phyloP scores from a whole-genome alignment of 2,888 invertebrate genomes.

The Ferdinandea cuprea region DNA sequence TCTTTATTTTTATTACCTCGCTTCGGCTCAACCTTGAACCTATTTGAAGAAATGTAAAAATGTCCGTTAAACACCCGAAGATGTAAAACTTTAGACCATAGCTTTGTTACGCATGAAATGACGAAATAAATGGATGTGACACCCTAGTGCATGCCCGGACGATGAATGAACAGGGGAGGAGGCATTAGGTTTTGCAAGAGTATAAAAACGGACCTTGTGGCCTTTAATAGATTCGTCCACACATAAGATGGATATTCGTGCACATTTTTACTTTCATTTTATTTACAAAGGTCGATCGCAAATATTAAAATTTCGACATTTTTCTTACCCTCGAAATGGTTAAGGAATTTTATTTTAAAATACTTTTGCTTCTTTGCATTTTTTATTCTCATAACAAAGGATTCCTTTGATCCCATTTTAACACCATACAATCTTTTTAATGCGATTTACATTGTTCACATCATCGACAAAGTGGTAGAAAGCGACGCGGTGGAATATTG shows the following conservation, averaged over 20 bases:
- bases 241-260: constrained; percentile 7
- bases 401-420: constrained; percentile 61
- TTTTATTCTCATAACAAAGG: constrained; percentile 33
- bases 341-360: constrained; percentile 42
- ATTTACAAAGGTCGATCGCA: constrained; percentile 40
- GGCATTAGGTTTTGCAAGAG: background rate
- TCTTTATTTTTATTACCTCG: constrained; percentile 44
- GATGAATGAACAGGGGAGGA: no score
- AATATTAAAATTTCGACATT: constrained; percentile 55
- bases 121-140: constrained; percentile 46
- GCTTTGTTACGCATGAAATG: constrained; percentile 37
- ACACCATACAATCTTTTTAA: constrained; percentile 58
- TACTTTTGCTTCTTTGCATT: background rate
- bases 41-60: constrained; percentile 4
- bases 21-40: constrained; percentile 2
- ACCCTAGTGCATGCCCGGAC: constrained; percentile 6
- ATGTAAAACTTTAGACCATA: constrained; percentile 25
- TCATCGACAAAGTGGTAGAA: constrained; percentile 4
- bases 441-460: constrained; percentile 53
- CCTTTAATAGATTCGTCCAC: constrained; percentile 33
- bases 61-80: constrained; percentile 24
- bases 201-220: constrained; percentile 32
- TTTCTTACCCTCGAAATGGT: background rate
- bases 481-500: no score
- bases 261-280: constrained; percentile 17